Conservation (phyloP, 2,888 invertebrate genomes). For the Galeruca laticollis region DNA sequence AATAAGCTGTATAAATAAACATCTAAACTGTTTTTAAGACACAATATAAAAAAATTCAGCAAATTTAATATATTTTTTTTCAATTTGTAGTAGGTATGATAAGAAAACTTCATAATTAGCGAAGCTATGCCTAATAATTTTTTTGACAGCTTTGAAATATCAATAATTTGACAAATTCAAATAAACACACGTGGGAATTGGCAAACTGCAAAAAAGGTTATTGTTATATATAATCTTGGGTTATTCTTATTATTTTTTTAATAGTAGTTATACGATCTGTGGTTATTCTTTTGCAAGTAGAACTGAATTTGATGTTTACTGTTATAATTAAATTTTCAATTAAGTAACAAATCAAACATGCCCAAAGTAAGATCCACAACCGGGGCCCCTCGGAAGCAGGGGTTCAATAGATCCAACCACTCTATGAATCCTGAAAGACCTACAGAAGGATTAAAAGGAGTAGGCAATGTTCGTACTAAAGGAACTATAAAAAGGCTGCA, state of each 20-base stretch:
- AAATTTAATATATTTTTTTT: too few species aligned
- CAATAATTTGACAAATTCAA: not conserved
- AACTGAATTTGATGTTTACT: not conserved
- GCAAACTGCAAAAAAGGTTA: not conserved
- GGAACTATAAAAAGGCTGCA: conserved; percentile 95
- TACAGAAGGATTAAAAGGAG: conserved; percentile 83
- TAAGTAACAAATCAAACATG: conserved; percentile 68
- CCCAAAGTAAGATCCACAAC: conserved; percentile 80
- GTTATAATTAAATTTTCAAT: not conserved
- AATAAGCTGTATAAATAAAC: too few species aligned
- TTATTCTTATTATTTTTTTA: too few species aligned
- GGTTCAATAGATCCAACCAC: conserved; percentile 87
- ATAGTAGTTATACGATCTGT: too few species aligned
- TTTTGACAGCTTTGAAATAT: not conserved
- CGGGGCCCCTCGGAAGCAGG: conserved; percentile 85
- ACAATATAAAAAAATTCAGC: too few species aligned
- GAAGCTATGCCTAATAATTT: not conserved
- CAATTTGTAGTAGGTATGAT: too few species aligned
- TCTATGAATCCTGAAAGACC: conserved; percentile 95
- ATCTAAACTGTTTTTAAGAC: too few species aligned
- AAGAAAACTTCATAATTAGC: not conserved
- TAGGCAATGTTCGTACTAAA: conserved; percentile 87
- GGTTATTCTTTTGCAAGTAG: not conserved
- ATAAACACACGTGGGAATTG: conserved; percentile 11
- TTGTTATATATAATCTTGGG: too few species aligned